Evolutionary conservation across 2,113 vertebrate species (phyloP), one percentile per base, ranked within the genome.

Genomic region (Procavia capensis): DNA sequence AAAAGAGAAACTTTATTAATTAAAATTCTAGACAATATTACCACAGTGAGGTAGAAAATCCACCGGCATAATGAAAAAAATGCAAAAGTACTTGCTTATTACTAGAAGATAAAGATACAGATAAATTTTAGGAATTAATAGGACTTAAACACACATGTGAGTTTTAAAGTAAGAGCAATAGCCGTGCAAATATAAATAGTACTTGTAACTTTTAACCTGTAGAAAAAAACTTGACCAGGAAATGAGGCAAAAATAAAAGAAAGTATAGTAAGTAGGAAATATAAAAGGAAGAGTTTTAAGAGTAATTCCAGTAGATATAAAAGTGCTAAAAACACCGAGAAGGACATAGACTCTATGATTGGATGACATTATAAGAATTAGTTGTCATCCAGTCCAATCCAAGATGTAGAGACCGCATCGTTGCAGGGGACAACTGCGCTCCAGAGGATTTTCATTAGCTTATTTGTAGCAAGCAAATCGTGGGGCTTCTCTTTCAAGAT

Each of bases 151-250:
- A n/a, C 64, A 20, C 81, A 27, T 88, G 63, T 64, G 29, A 8
- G 41, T 39, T 75, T 75, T 66, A 83, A 63, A 43, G n/a, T 93
- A 82, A 82, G 87, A 31, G n/a, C 85, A 82, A 82, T 72, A 47
- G 61, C 64, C 47, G 34, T 47, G 88, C 80, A 72, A 34, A 34
- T 82, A 34, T 61, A 74, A 85, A 72, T 92, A 72, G 54, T 25
- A n/a, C 54, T 66, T 88, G 54, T 64, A 89, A 89, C 43, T 74
- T 74, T 61, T 39, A 80, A 19, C 19, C 8, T 41, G 25, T 34
- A 61, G 34, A 54, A 92, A 57, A 93, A 93, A 80, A 70, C 25
- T 29, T 70, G 39, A 9, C 45, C 5, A 45, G 27, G 25, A 83
- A 39, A 83, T 19, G 25, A 88, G 74, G 31, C 4, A 41, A 43